Conservation (phyloP, 2,113 vertebrate genomes). For the Pholis gunnellus region DNA sequence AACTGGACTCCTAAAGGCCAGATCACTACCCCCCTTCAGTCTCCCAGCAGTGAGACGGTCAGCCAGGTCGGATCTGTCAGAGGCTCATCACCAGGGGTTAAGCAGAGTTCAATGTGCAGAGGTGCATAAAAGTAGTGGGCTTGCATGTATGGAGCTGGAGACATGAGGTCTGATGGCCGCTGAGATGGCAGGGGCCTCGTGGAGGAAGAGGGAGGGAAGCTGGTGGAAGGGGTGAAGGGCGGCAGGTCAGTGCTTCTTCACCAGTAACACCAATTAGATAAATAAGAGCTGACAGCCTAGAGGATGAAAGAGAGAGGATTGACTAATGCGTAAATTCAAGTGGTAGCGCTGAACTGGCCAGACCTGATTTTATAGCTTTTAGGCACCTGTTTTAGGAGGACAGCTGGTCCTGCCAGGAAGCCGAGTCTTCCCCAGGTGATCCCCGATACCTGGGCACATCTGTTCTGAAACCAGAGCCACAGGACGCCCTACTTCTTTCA, state of each 20-base stretch:
- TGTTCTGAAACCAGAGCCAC: constrained; percentile 70
- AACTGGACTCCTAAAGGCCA: background rate
- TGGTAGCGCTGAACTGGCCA: constrained; percentile 60
- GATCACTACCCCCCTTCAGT: constrained; percentile 4
- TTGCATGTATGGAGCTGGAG: constrained; percentile 64
- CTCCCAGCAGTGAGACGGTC: constrained; percentile 44
- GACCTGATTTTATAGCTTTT: constrained; percentile 77
- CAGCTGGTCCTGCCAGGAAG: constrained; percentile 66
- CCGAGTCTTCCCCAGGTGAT: constrained; percentile 66
- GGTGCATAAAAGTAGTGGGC: constrained; percentile 64
- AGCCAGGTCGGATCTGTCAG: constrained; percentile 54
- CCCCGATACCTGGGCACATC: constrained; percentile 58
- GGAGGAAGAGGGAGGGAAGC: constrained; percentile 47
- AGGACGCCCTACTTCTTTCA: background rate
- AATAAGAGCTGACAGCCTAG: constrained; percentile 81
- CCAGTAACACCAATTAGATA: constrained; percentile 85
- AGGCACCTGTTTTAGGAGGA: constrained; percentile 75
- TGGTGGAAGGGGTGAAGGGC: constrained; percentile 57
- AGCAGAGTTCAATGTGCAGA: constrained; percentile 77
- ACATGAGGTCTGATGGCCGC: constrained; percentile 62
- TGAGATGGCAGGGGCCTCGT: constrained; percentile 42
- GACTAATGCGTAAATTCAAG: constrained; percentile 70
- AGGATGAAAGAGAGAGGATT: constrained; percentile 79
- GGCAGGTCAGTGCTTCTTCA: constrained; percentile 80
- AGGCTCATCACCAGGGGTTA: constrained; percentile 72